Evolutionary conservation across 1,140 invertebrate species (phyloP).

Genomic region (Heliconius nattereri): DNA sequence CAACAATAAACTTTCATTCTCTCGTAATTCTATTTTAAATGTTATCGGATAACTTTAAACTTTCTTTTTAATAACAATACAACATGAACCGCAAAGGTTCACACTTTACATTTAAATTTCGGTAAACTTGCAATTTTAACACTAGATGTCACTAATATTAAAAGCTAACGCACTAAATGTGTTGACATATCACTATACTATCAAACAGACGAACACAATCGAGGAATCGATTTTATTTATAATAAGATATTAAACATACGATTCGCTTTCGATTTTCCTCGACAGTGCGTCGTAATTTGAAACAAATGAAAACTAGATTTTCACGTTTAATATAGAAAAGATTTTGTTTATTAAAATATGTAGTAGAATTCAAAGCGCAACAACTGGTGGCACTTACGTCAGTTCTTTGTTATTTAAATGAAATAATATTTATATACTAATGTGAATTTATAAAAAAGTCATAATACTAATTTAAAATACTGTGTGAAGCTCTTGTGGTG

Average conservation of each 20-base stretch:
- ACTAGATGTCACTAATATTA: slow-evolving; percentile 82
- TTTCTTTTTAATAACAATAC: slow-evolving; percentile 78
- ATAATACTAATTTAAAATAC: slow-evolving; percentile 40
- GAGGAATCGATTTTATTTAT: slow-evolving; percentile 29
- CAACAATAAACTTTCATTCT: slow-evolving; percentile 77
- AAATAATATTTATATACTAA: slow-evolving; percentile 50
- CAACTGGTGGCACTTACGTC: slow-evolving; percentile 50
- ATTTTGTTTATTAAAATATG: slow-evolving; percentile 41
- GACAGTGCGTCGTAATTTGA: slow-evolving; percentile 21
- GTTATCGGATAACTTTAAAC: slow-evolving; percentile 77
- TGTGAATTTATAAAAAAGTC: slow-evolving; percentile 47
- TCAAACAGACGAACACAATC: slow-evolving; percentile 37
- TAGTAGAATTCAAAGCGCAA: slow-evolving; percentile 38
- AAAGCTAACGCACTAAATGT: slow-evolving; percentile 72
- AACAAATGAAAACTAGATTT: slow-evolving; percentile 27
- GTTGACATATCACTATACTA: slow-evolving; percentile 49
- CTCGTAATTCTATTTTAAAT: slow-evolving; percentile 74
- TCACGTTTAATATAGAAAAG: slow-evolving; percentile 47
- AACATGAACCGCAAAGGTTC: slow-evolving; percentile 68
- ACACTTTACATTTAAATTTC: slow-evolving; percentile 62
- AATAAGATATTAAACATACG: slow-evolving; percentile 14
- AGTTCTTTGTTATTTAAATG: slow-evolving; percentile 44
- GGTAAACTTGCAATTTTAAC: slow-evolving; percentile 78
- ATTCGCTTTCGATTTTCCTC: slow-evolving; percentile 9
- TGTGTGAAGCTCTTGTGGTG: slow-evolving; percentile 55